Conservation (phyloP, 2,797 vertebrate species). For the Gymnoscopelus microlampas region DNA sequence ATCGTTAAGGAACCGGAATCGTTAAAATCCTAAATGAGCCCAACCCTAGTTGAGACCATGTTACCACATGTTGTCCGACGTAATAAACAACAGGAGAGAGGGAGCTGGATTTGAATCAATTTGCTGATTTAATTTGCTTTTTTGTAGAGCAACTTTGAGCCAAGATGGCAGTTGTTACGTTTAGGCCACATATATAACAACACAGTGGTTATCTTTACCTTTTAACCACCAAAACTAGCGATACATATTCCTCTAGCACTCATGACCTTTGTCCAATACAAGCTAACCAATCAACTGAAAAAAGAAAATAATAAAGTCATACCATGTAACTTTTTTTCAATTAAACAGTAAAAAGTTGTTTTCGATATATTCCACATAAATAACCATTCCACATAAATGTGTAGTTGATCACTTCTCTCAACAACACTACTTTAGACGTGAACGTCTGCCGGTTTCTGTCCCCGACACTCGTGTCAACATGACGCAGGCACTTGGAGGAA, state of each 20-base stretch:
- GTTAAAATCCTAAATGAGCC: too few species aligned
- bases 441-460: too few species aligned
- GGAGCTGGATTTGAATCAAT: neutral
- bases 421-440: too few species aligned
- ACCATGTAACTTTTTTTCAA: too few species aligned
- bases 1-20: too few species aligned
- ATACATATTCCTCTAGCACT: conserved; percentile 21
- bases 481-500: too few species aligned
- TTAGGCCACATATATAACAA: conserved; percentile 32
- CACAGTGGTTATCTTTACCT: conserved; percentile 42
- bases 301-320: conserved; percentile 2
- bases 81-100: conserved; percentile 1
- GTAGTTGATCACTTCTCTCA: too few species aligned
- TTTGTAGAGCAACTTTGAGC: neutral
- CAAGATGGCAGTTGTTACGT: conserved; percentile 17
- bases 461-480: too few species aligned
- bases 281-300: conserved; percentile 20
- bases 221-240: conserved; percentile 10
- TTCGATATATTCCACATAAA: too few species aligned
- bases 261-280: conserved; percentile 21
- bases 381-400: too few species aligned
- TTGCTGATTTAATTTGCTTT: conserved; percentile 21
- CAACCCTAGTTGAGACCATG: neutral
- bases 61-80: conserved; percentile 30
- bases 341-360: too few species aligned